These are phyloP conservation scores for Takifugu rubripes DNA, from an alignment of 2,797 vertebrate genomes.

Conservation along the genomic window DNA sequence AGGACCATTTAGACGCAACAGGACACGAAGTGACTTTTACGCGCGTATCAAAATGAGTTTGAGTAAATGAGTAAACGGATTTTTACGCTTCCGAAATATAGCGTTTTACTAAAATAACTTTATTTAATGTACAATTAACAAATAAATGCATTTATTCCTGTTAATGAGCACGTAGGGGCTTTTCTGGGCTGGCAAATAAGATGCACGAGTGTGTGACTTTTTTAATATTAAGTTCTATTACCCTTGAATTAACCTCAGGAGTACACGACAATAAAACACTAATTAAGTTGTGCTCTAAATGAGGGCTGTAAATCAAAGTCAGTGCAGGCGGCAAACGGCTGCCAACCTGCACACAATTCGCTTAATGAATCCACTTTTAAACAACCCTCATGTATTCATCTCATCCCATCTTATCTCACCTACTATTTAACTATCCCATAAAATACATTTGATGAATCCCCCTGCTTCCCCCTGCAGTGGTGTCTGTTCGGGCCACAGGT, in stretches of 20 bases:
- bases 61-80: too few relatives aligned
- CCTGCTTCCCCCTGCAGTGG: conserved; percentile 9
- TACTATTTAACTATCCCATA: too few relatives aligned
- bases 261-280: conserved; percentile 70
- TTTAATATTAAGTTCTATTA: conserved; percentile 59
- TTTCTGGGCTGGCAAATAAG: neutral
- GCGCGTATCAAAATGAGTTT: conserved; percentile 13
- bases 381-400: too few relatives aligned
- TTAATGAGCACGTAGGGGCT: neutral
- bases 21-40: conserved; percentile 35
- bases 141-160: too few relatives aligned
- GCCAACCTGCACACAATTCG: conserved; percentile 7
- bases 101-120: too few relatives aligned
- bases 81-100: too few relatives aligned
- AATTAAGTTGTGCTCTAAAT: conserved; percentile 74
- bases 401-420: too few relatives aligned
- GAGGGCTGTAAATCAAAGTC: conserved; percentile 67
- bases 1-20: too few relatives aligned
- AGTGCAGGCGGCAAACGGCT: conserved; percentile 33
- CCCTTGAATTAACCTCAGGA: conserved; percentile 59
- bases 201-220: conserved; percentile 34
- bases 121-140: too few relatives aligned
- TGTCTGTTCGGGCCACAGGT: conserved; percentile 29
- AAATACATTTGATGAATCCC: neutral
- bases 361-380: too few relatives aligned